phyloP scores from a whole-genome alignment of 2,888 invertebrate species.

The Drosophila villosipedis region DNA sequence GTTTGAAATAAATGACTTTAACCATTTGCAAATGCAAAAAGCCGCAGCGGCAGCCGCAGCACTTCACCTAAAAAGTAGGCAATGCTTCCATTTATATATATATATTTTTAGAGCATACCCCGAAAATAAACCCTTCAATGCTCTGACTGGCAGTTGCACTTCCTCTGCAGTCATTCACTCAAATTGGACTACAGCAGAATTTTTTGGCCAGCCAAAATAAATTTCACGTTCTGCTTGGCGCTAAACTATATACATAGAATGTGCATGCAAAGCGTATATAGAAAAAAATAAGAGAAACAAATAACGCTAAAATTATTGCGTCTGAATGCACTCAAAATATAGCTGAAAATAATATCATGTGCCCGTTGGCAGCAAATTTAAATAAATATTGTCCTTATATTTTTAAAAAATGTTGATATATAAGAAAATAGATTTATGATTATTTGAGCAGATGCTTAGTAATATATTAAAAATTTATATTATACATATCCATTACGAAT shows the following conservation, averaged over 20 bases:
- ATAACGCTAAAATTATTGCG: background rate
- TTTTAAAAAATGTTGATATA: background rate
- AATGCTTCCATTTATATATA: slow-evolving; percentile 44
- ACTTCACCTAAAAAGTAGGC: slow-evolving; percentile 73
- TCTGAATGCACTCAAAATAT: slow-evolving; percentile 6
- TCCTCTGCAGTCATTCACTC: slow-evolving; percentile 76
- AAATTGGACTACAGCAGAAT: slow-evolving; percentile 59
- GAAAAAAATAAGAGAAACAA: slow-evolving; percentile 11
- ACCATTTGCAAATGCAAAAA: slow-evolving; percentile 72
- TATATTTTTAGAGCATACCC: slow-evolving; percentile 12
- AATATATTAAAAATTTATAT: background rate
- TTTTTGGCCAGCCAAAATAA: slow-evolving; percentile 64
- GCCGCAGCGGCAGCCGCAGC: slow-evolving; percentile 66
- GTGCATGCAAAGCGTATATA: slow-evolving; percentile 35
- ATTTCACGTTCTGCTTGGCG: slow-evolving; percentile 64
- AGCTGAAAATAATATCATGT: too few relatives aligned
- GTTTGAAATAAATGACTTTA: slow-evolving; percentile 78
- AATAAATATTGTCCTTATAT: background rate
- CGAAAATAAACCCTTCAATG: slow-evolving; percentile 17
- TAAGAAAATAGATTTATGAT: background rate
- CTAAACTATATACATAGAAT: slow-evolving; percentile 51
- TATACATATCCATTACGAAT: background rate
- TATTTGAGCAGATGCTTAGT: background rate
- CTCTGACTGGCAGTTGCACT: slow-evolving; percentile 71
- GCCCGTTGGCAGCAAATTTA: background rate